Base-by-base conservation (phyloP, 37 sponge, comb jelly and placozoan species). In the Halisarca cf. caerulea region DNA sequence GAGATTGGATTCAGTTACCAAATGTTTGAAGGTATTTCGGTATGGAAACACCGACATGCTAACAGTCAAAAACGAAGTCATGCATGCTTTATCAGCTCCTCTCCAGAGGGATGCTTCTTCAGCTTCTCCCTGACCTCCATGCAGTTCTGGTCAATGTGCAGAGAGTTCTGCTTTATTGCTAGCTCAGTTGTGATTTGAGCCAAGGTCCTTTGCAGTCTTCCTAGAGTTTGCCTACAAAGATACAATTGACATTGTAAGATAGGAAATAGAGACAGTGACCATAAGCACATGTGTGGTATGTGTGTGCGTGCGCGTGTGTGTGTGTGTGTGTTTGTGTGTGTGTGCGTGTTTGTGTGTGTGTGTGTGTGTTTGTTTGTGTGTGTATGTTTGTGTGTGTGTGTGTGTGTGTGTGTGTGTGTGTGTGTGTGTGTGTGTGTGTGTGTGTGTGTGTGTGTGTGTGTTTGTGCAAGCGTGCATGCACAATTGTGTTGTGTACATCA, bases 91-190 rank as follows among this genome's bases (percentile, higher is more conserved):
- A 74, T 74, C 24, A 74, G 77, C 36, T 74, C 77, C 41, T 74
- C 77, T 74, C 77, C 77, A 40, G 24, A n/a, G 2, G 77, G 77
- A 74, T 74, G 77, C 15, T 15, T 37, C 77, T 39, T 74, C 44
- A 74, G 77, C 25, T 74, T 74, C 11, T 74, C 77, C 25, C 77
- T 74, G 24, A 40, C 77, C 51, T 89, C 62, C 85, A 93, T 80
- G 58, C 98, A 98, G 82, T 93, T 80, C 55, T 86, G 39, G 61
- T 98, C 98, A 51, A 98, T 58, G 0, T 81, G 74, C 27, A 95
- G 87, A 0, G 95, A 98, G 84, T 87, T 87, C 58, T 32, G 75
- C 90, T 98, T 98, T 59, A 91, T 74, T 11, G 60, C 79, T 34
- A 91, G 73, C 61, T 98, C 95, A 42, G 82, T 57, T 21, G 79